Percentiles rank a stretch among this genome's conserved stretches.
phyloP scores from a whole-genome alignment of 2,888 invertebrate genomes.

The Ormyrus rosae region DNA sequence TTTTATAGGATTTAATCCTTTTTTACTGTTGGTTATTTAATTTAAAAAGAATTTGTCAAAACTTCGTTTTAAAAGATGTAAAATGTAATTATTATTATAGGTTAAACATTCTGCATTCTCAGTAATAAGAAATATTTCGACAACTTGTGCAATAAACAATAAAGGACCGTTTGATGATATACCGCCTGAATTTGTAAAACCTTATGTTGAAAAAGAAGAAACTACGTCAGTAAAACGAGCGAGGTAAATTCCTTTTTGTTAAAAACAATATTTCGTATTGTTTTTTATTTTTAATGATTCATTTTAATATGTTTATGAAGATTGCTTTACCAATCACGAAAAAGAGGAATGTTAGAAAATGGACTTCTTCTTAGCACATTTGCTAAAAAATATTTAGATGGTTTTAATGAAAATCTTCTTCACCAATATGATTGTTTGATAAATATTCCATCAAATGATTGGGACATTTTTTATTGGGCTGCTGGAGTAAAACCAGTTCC shows the following conservation, averaged over 20 bases:
- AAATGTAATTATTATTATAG: not conserved
- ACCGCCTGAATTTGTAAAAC: conserved; percentile 66
- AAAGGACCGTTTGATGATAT: conserved; percentile 61
- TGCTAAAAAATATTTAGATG: conserved; percentile 86
- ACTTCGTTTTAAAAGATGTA: too few relatives aligned
- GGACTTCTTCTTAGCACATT: conserved; percentile 93
- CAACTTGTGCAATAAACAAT: conserved; percentile 54
- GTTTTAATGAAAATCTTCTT: conserved; percentile 84
- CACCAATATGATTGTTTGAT: conserved; percentile 90
- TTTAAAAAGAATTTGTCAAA: too few relatives aligned
- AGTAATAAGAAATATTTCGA: conserved; percentile 56
- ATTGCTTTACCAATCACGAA: conserved; percentile 94
- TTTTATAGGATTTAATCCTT: too few relatives aligned
- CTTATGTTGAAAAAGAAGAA: conserved; percentile 66
- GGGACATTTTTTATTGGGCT: conserved; percentile 98
- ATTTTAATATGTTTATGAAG: conserved; percentile 74
- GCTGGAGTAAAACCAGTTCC: conserved; percentile 89
- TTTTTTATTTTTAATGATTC: not conserved
- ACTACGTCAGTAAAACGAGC: conserved; percentile 66
- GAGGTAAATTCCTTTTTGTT: conserved; percentile 59
- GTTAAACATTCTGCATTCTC: conserved; percentile 25
- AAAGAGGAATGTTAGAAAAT: conserved; percentile 97
- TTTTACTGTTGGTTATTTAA: too few relatives aligned
- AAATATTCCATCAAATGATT: conserved; percentile 95
- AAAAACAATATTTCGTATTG: not conserved